These are phyloP conservation scores for Meteorus colon DNA, from an alignment of 2,888 invertebrate species.

Conservation along the genomic window DNA sequence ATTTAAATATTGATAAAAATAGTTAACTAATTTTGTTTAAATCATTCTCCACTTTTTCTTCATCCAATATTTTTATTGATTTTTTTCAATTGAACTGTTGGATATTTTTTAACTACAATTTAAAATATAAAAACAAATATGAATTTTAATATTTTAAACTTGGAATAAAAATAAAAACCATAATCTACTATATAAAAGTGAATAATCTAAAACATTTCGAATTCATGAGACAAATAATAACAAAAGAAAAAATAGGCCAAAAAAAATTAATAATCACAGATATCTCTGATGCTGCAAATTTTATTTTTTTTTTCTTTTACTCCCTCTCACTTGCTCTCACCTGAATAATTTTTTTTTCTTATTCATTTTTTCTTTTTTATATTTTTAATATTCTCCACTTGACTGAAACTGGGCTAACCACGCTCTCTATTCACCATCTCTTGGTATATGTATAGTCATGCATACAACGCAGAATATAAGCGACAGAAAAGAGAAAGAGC, in stretches of 20 bases:
- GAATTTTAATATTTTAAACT: too few species aligned
- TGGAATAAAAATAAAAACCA: too few species aligned
- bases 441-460: neutral
- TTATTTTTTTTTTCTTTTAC: neutral
- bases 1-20: too few species aligned
- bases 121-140: too few species aligned
- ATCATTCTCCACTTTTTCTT: too few species aligned
- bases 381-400: conserved; percentile 1
- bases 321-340: neutral
- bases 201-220: too few species aligned
- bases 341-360: conserved; percentile 1
- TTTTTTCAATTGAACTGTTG: too few species aligned
- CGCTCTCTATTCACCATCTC: conserved; percentile 20
- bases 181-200: too few species aligned
- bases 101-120: too few species aligned
- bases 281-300: neutral
- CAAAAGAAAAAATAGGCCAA: neutral
- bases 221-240: neutral
- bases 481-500: conserved; percentile 14
- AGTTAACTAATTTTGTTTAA: too few species aligned
- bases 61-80: too few species aligned
- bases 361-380: neutral
- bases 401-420: conserved; percentile 23
- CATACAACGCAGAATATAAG: neutral
- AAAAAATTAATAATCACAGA: neutral